A percentile compares a stretch with the other conserved stretches of the same genome.
Evolutionary conservation across 2,888 invertebrate species (phyloP).

Genomic region (Sesia bembeciformis): DNA sequence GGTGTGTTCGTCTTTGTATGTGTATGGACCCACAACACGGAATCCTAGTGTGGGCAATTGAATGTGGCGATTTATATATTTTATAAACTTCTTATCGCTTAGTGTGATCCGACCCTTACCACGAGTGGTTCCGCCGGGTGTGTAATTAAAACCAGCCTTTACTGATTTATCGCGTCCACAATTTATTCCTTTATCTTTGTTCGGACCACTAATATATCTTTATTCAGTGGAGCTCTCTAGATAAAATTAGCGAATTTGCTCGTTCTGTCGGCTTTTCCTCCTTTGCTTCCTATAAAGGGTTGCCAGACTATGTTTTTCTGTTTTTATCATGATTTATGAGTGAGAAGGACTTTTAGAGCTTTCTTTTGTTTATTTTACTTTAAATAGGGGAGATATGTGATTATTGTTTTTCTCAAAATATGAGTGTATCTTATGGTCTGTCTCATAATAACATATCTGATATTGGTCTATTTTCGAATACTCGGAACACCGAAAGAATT

Average conservation of each 20-base stretch:
- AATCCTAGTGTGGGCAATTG: no score
- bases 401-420: no score
- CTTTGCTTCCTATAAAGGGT: slow-evolving; percentile 36
- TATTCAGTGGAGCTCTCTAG: slow-evolving; percentile 47
- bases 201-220: slow-evolving; percentile 70
- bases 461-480: no score
- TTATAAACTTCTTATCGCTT: slow-evolving; percentile 2
- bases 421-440: no score
- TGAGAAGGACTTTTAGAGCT: not conserved
- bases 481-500: no score
- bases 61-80: no score
- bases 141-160: slow-evolving; percentile 72
- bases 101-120: slow-evolving; percentile 4
- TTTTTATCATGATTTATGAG: slow-evolving; percentile 43
- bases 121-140: slow-evolving; percentile 37
- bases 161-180: slow-evolving; percentile 69
- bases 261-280: slow-evolving; percentile 26
- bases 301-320: slow-evolving; percentile 34
- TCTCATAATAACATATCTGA: no score
- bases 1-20: no score
- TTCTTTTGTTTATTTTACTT: not conserved
- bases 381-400: not conserved
- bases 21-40: no score
- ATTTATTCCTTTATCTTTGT: slow-evolving; percentile 71
- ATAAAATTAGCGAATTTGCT: slow-evolving; percentile 69